These are phyloP conservation scores for Cyprinus carpio DNA, from an alignment of 2,113 vertebrate genomes.

Conservation along the genomic window DNA sequence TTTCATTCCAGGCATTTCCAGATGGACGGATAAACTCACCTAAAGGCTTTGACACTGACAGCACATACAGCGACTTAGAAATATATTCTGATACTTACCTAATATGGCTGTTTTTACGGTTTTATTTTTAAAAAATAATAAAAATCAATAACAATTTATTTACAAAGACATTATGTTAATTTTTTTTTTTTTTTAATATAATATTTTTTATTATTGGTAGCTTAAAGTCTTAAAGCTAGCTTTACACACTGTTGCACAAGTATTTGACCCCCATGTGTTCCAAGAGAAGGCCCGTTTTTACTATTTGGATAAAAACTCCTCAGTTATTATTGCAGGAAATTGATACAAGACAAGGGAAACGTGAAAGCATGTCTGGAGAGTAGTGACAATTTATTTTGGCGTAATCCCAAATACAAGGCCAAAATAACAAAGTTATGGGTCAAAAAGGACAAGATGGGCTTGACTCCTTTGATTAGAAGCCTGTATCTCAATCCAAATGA, in stretches of 20 bases:
- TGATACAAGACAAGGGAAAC: too few relatives aligned
- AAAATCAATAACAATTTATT: background rate
- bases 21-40: conserved; percentile 58
- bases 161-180: background rate
- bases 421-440: too few relatives aligned
- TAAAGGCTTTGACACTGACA: conserved; percentile 67
- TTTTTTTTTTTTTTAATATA: background rate
- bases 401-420: too few relatives aligned
- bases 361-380: too few relatives aligned
- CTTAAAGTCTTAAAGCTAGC: background rate
- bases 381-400: too few relatives aligned
- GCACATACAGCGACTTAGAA: background rate
- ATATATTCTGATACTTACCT: background rate
- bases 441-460: too few relatives aligned
- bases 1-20: conserved; percentile 62
- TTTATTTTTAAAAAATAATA: background rate
- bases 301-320: background rate
- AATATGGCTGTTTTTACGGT: background rate
- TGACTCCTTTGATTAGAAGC: too few relatives aligned
- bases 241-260: background rate
- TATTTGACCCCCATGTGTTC: background rate
- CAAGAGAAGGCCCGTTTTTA: background rate
- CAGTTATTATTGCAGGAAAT: too few relatives aligned
- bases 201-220: background rate
- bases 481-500: too few relatives aligned